phyloP scores from a whole-genome alignment of 2,113 vertebrate species.

The Menura novaehollandiae region DNA sequence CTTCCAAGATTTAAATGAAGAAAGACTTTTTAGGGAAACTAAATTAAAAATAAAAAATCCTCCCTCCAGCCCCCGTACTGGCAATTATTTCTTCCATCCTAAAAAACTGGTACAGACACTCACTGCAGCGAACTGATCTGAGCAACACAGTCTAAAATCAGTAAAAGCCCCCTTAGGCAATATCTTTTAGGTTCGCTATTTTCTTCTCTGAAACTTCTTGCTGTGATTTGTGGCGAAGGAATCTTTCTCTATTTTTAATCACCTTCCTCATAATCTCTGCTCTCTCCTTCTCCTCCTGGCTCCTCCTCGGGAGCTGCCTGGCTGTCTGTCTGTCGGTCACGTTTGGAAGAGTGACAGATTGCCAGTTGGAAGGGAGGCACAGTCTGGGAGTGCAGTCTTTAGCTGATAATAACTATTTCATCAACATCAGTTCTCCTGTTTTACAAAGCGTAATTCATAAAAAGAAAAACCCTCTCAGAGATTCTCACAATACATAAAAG shows the following conservation, averaged over 20 bases:
- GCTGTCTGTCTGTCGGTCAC: conserved; percentile 40
- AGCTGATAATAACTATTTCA: conserved; percentile 61
- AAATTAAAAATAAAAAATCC: conserved; percentile 14
- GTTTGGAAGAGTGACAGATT: conserved; percentile 54
- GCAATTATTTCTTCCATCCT: conserved; percentile 40
- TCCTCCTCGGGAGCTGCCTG: not conserved
- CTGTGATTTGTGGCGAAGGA: not conserved
- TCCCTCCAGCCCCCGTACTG: not conserved
- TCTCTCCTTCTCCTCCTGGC: not conserved
- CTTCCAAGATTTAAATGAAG: conserved; percentile 21
- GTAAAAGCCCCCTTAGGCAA: conserved; percentile 59
- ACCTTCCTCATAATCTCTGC: not conserved
- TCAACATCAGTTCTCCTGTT: conserved; percentile 34
- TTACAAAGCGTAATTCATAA: conserved; percentile 64
- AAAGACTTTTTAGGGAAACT: not conserved
- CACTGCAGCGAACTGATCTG: conserved; percentile 33
- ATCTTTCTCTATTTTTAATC: conserved; percentile 56
- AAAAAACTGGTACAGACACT: conserved; percentile 19
- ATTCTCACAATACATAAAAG: conserved; percentile 65
- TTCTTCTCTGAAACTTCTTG: conserved; percentile 1
- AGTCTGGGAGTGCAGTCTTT: conserved; percentile 25
- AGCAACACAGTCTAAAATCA: conserved; percentile 43
- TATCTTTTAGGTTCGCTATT: conserved; percentile 35
- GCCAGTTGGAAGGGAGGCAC: conserved; percentile 11
- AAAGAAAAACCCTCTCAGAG: conserved; percentile 58